Base-by-base conservation (phyloP, 2,888 invertebrate genomes). In the Horisme vitalbata region DNA sequence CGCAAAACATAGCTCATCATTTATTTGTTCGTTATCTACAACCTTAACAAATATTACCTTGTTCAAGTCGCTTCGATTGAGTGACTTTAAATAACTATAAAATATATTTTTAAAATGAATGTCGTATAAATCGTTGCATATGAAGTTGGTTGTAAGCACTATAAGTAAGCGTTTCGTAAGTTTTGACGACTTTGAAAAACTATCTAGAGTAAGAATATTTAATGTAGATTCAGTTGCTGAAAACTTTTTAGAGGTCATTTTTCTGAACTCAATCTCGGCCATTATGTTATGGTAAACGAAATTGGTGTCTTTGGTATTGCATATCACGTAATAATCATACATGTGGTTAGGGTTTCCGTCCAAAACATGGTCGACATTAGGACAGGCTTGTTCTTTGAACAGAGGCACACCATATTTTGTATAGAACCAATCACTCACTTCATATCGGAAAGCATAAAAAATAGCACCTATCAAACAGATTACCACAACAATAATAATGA, bases 321-420 rank as follows among this genome's bases (percentile, higher is more conserved):
- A 96, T 65, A 96, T 94, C 78, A 97, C 92, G 84, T 96, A 97
- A 54, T 95, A 96, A 76, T 97, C 97, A 79, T 95, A 96, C 55
- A 95, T 90, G 57, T 95, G 93, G 71, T 93, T 94, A 20, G 93
- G 87, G 54, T 93, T 92, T 10, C 93, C 93, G 48, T 94, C 91
- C 44, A 93, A 90, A 31, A 94, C 93, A 62, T 94, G 85, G 56
- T 88, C 86, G 18, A 88, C 87, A 45, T 82, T 85, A 32, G 88
- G 82, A 64, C 89, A 89, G 3, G 94, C 93, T 61, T 95, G 93
- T 78, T 94, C 94, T 80, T 94, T 93, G 75, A 95, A 94, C 64
- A 96, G 86, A 27, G 95, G 92, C 15, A 95, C 91, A 11, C 95
- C 95, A 70, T 95, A 97, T 51, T 93, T 93, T 28, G 95, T 93